Evolutionary conservation across 1,140 invertebrate genomes (phyloP), one percentile per base, ranked within the genome.

Genomic region (Philopotamus ludificatus): DNA sequence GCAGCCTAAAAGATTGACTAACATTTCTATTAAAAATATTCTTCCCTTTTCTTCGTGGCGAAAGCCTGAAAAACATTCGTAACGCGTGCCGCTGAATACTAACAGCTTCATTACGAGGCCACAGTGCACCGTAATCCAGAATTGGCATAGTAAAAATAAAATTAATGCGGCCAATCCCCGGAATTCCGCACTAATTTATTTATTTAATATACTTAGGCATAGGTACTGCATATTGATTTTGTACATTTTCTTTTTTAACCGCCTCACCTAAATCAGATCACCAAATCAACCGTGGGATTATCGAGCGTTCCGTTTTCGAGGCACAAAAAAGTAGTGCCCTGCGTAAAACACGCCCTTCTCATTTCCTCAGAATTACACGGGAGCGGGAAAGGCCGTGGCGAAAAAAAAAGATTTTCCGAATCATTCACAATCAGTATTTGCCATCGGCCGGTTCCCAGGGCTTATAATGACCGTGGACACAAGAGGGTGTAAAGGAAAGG

Each of bases 21-120:
- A 57, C 53, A 57, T 57, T 57, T 57, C 53, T 57, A 57, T 57
- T 57, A 57, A 57, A 57, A 57, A 57, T 42, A 57, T 57, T 57
- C 41, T 57, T 18, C 28, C n/a, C 22, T 53, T 53, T n/a, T n/a
- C n/a, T n/a, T 26, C 53, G 12, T 42, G 26, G 53, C 28, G 53
- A 39, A 57, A 57, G 53, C 53, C 53, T 39, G 53, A 57, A 57
- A 39, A 57, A 58, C 39, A 58, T 58, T 58, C 41, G 55, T 34
- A 44, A 57, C 15, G 50, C 53, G 63, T 65, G 63, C 28, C 18
- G 15, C 22, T 34, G 63, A 65, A 65, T 65, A 65, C 39, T 47
- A 42, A 65, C 42, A 65, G 47, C 63, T 65, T 65, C 63, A 57
- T 65, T 65, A 65, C 41, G 39, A 4, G 8, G 8, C 41, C 41